Base-by-base conservation (phyloP, 2,797 vertebrate species). In the Sebastes matsubarae region DNA sequence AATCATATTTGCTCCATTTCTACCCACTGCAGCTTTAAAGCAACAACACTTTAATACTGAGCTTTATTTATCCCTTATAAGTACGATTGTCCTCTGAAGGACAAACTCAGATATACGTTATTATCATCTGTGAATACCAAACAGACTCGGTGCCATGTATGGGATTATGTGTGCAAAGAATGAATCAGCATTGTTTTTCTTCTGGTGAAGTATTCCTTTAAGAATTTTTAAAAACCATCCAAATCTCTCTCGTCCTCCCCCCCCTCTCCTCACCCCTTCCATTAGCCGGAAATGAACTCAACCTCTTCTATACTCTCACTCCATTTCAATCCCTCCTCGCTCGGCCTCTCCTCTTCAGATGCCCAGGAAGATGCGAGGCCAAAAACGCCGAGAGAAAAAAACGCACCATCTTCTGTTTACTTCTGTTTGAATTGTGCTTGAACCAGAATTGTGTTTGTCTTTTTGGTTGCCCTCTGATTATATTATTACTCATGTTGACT, bases 381-480 rank as follows among this genome's bases (percentile, higher is more conserved):
- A n/a, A 55, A 5, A 72, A 75, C 70, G 55, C 59, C 8, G 25
- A 6, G 42, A 55, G 14, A 54, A 58, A 65, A 6, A n/a, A n/a
- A 0, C 25, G 25, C 29, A 9, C 76, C 16, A 60, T 72, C 77
- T 58, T 61, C 32, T 46, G 54, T 88, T 79, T 75, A 57, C 85
- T 52, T 74, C 4, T 10, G 38, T 67, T 34, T 72, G 68, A 85
- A 79, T 58, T 55, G 30, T 20, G 72, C 75, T 73, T 32, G 63
- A 80, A 81, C 29, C 75, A 59, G 68, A 75, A 58, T 20, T 65
- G 75, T 76, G 58, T 76, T 84, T 84, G 75, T 79, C 65, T 82
- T 71, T 65, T 75, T 65, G 55, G 61, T 71, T 81, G 82, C 73
- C 82, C 88, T 84, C 86, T 87, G 83, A 92, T 92, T 87, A 88